Evolutionary conservation across 2,797 vertebrate species (phyloP).

Genomic region (Aulostomus chinensis): DNA sequence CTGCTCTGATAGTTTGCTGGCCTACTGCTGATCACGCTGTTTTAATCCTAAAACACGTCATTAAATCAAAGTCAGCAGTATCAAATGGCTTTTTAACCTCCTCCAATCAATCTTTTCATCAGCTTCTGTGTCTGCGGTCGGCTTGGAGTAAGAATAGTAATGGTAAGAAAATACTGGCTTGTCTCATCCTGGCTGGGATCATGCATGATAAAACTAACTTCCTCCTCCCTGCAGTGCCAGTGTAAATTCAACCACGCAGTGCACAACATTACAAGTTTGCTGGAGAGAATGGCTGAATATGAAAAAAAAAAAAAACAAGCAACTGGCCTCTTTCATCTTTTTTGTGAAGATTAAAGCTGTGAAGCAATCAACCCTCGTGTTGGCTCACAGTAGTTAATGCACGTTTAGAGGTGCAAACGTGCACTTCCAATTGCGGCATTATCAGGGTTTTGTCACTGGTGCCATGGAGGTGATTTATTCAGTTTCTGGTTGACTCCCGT

Average conservation of each 20-base stretch:
- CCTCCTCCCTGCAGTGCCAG: slow-evolving; percentile 16
- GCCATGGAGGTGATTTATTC: slow-evolving; percentile 76
- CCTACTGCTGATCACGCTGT: slow-evolving; percentile 40
- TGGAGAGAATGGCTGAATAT: neutral
- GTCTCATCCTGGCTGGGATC: slow-evolving; percentile 68
- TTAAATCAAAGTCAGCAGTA: slow-evolving; percentile 65
- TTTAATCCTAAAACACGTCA: slow-evolving; percentile 60
- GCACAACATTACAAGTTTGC: slow-evolving; percentile 25
- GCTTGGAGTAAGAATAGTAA: slow-evolving; percentile 73
- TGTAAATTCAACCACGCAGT: slow-evolving; percentile 18
- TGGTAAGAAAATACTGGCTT: slow-evolving; percentile 77
- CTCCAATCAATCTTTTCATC: slow-evolving; percentile 75
- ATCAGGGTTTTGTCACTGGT: slow-evolving; percentile 73
- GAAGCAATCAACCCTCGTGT: slow-evolving; percentile 1
- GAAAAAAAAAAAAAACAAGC: too few relatives aligned
- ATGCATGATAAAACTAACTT: slow-evolving; percentile 39
- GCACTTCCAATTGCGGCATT: slow-evolving; percentile 32
- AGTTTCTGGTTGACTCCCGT: slow-evolving; percentile 72
- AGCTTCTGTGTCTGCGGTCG: slow-evolving; percentile 56
- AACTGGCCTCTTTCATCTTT: neutral
- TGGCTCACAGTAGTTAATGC: slow-evolving; percentile 11
- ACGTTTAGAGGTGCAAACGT: slow-evolving; percentile 14
- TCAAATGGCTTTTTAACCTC: slow-evolving; percentile 74
- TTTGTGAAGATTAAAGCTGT: slow-evolving; percentile 4
- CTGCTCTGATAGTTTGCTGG: slow-evolving; percentile 6